Conservation (phyloP, 2,113 vertebrate species). For the Clarias batrachus region DNA sequence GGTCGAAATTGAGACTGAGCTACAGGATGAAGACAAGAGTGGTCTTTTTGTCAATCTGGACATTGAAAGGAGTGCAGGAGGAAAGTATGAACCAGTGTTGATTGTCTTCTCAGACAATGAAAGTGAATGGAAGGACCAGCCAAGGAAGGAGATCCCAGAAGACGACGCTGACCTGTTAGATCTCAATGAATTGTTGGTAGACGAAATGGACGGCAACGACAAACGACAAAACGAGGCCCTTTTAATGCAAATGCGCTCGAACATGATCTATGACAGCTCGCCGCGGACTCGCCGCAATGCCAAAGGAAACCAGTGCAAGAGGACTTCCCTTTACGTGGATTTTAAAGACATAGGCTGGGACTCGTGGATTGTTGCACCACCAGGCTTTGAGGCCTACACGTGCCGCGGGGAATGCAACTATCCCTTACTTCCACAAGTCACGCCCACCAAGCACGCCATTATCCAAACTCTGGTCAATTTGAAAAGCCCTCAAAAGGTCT, state of each 20-base stretch:
- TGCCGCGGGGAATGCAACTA: conserved; percentile 87
- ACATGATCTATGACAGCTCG: conserved; percentile 84
- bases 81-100: conserved; percentile 82
- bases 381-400: conserved; percentile 88
- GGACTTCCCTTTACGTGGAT: conserved; percentile 87
- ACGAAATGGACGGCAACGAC: conserved; percentile 57
- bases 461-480: conserved; percentile 87
- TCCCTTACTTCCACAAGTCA: conserved; percentile 85
- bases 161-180: conserved; percentile 75
- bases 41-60: conserved; percentile 68
- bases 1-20: conserved; percentile 69
- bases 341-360: conserved; percentile 99
- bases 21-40: conserved; percentile 61
- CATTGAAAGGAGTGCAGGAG: conserved; percentile 75
- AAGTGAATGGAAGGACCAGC: conserved; percentile 70
- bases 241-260: conserved; percentile 81
- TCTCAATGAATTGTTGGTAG: conserved; percentile 55
- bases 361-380: conserved; percentile 88
- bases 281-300: conserved; percentile 87
- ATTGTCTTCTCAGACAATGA: conserved; percentile 92
- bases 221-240: conserved; percentile 75
- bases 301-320: conserved; percentile 86
- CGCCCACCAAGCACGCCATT: conserved; percentile 92
- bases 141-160: conserved; percentile 79
- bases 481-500: conserved; percentile 83